Base-by-base conservation (phyloP, 2,113 vertebrate species). In the Serilophus lunatus region DNA sequence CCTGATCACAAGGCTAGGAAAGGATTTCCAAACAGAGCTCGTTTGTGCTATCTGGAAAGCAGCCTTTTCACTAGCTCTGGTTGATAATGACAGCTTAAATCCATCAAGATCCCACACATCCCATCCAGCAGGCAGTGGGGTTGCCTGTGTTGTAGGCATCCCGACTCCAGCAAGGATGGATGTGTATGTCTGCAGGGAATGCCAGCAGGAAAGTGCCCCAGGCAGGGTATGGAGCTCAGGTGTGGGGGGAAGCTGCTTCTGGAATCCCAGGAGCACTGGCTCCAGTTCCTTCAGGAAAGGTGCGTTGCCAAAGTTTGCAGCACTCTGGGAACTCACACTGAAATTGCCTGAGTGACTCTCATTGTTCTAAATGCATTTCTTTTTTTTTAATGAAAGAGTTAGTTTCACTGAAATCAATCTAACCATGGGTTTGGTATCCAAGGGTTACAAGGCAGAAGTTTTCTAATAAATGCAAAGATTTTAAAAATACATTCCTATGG, bases 41-140 rank as follows among this genome's bases (percentile, higher is more conserved):
- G 36, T 87, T 96, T 95, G 80, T 94, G 92, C 70, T 89, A 94
- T 94, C 92, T 97, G 92, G 89, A 97, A 96, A 96, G 68, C 80
- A 92, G 60, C 54, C n/a, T 90, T 97, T 94, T 91, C 83, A 66
- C 53, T 69, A n/a, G 13, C 49, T 70, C 45, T 95, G 96, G 91
- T 87, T 92, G 91, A 94, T 59, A 91, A 84, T 64, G 94, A 96
- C 94, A 95, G 83, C 81, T 94, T 72, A 95, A 97, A 96, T 97
- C 95, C 59, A 4, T 45, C 51, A 64, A 56, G 54, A 92, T 94
- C 82, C 70, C 49, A 59, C 54, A 56, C n/a, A 3, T 83, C 35
- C 20, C 63, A 7, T 59, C 49, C 1, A 3, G 57, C 42, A 92
- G 69, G 71, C 51, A 36, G 45, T 12, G 75, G 50, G 35, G 29